A percentile compares a stretch with the other conserved stretches of the same genome.
These are phyloP conservation scores for Caenorhabditis tropicalis DNA, from an alignment of 1,140 invertebrate genomes.

Conservation along the genomic window DNA sequence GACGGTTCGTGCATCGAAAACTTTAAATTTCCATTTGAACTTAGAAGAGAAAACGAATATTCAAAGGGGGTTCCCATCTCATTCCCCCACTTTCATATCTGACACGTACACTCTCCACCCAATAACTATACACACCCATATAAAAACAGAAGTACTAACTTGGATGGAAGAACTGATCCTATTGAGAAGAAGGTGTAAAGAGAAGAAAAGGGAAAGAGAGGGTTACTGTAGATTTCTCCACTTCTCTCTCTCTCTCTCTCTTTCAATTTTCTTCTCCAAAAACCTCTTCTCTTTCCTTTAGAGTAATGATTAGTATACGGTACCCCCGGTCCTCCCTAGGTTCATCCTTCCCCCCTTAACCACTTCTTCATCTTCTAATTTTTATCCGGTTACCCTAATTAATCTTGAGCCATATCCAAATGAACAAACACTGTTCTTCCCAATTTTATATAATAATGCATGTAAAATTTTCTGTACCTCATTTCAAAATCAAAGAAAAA, in stretches of 20 bases:
- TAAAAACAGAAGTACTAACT: too few species aligned
- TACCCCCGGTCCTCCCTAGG: background rate
- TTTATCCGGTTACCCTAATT: background rate
- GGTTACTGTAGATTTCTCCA: too few species aligned
- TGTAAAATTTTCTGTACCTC: constrained; percentile 40
- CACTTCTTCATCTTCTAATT: background rate
- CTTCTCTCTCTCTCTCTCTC: too few species aligned
- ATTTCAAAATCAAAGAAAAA: background rate
- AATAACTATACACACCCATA: too few species aligned
- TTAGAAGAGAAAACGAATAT: background rate
- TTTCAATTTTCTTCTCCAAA: background rate
- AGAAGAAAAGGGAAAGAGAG: too few species aligned
- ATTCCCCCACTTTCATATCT: too few species aligned
- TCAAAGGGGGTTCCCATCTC: background rate
- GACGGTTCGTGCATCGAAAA: constrained; percentile 60
- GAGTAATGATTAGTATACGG: background rate
- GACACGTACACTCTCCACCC: too few species aligned
- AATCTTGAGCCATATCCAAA: too few species aligned
- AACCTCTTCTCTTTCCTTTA: background rate
- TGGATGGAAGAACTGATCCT: too few species aligned
- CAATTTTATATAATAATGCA: background rate
- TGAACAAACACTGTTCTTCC: too few species aligned
- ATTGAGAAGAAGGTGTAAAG: too few species aligned
- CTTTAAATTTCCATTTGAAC: background rate
- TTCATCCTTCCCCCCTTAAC: too few species aligned